A percentile compares a stretch with the other conserved stretches of the same genome.
These are phyloP conservation scores for Andrena minutula DNA, from an alignment of 2,888 invertebrate species.

Conservation along the genomic window DNA sequence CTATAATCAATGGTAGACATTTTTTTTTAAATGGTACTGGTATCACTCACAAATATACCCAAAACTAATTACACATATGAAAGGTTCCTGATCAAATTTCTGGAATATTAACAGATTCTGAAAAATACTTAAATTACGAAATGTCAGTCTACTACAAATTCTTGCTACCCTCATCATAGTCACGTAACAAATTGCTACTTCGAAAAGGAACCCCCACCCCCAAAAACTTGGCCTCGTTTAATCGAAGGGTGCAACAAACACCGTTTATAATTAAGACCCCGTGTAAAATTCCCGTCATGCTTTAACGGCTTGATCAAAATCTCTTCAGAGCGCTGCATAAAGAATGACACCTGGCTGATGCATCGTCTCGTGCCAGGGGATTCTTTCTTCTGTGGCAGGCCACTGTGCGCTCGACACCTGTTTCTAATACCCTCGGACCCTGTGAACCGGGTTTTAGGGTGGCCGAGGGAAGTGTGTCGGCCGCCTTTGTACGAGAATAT, in stretches of 20 bases:
- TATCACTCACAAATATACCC: no score
- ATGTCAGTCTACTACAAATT: no score
- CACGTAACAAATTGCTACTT: no score
- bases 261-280: neutral
- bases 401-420: constrained; percentile 45
- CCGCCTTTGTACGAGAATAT: constrained; percentile 55
- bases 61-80: no score
- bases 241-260: neutral
- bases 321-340: neutral
- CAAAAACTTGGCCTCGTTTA: neutral
- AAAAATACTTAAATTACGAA: no score
- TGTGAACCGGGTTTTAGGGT: constrained; percentile 38
- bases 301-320: constrained; percentile 25
- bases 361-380: constrained; percentile 17
- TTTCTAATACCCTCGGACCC: constrained; percentile 53
- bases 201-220: no score
- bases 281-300: neutral
- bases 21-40: no score
- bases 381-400: constrained; percentile 39
- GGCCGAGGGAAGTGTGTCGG: constrained; percentile 42
- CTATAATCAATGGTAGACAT: no score
- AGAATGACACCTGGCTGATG: constrained; percentile 35
- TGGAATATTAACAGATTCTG: no score
- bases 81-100: no score
- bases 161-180: no score